These are phyloP conservation scores for Apostichopus leukothele DNA, from an alignment of 53 echinoderm and acorn worm genomes.

Conservation along the genomic window DNA sequence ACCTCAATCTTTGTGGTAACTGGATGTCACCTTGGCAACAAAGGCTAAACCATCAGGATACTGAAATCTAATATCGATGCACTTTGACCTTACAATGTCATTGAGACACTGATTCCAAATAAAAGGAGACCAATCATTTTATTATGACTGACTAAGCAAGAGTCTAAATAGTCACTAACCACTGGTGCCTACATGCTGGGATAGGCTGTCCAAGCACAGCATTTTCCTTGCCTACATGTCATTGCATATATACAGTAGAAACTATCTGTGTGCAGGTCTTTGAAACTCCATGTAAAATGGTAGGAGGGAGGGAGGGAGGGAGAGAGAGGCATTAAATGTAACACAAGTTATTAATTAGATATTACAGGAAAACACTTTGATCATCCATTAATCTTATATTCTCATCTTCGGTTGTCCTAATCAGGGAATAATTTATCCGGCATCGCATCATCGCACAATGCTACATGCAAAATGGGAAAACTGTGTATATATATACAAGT, in stretches of 20 bases:
- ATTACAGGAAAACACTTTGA: no score
- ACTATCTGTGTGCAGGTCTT: neutral
- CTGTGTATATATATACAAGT: no score
- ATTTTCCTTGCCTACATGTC: neutral
- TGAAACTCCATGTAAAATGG: neutral
- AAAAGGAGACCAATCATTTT: neutral
- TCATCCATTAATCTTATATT: no score
- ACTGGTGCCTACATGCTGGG: neutral
- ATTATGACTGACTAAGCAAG: neutral
- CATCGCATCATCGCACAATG: no score
- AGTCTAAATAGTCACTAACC: neutral
- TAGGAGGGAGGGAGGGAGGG: no score
- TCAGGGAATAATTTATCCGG: no score
- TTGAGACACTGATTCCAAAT: neutral
- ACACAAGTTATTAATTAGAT: no score
- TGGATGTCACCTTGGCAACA: constrained; percentile 20
- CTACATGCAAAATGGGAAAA: no score
- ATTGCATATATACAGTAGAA: neutral
- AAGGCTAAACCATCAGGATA: constrained; percentile 10
- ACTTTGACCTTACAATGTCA: constrained; percentile 28
- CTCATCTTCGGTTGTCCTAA: no score
- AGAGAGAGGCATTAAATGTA: no score
- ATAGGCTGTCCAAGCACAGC: neutral
- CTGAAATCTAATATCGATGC: neutral
- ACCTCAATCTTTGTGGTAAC: neutral